Evolutionary conservation across 2,797 vertebrate species (phyloP).

Genomic region (Sebastes iracundus): DNA sequence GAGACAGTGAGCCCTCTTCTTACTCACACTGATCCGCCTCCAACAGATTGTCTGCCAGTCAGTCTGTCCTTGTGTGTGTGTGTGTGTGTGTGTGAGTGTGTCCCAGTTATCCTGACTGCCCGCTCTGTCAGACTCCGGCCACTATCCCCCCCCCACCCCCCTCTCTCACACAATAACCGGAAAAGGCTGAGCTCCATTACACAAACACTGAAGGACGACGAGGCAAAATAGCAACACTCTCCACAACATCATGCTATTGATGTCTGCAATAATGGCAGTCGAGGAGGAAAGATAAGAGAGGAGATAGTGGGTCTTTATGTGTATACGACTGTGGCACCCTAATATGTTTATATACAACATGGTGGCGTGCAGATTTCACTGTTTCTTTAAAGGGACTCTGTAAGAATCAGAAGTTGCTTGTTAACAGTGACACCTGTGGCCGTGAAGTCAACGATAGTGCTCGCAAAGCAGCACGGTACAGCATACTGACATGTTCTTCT

Average conservation of each 20-base stretch:
- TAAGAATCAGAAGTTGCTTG: no score
- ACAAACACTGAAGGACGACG: slow-evolving; percentile 68
- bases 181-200: slow-evolving; percentile 80
- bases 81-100: slow-evolving; percentile 27
- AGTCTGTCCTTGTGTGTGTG: slow-evolving; percentile 13
- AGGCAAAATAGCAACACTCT: slow-evolving; percentile 76
- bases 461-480: no score
- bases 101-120: slow-evolving; percentile 59
- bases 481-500: no score
- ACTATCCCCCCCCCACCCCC: slow-evolving; percentile 13
- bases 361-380: not conserved
- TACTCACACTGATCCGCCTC: slow-evolving; percentile 32
- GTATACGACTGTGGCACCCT: not conserved
- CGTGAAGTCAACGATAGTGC: no score
- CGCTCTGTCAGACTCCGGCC: slow-evolving; percentile 50
- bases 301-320: not conserved
- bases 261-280: slow-evolving; percentile 54
- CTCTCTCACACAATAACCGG: slow-evolving; percentile 81
- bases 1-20: slow-evolving; percentile 11
- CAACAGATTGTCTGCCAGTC: slow-evolving; percentile 53
- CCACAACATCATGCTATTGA: slow-evolving; percentile 62
- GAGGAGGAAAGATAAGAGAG: slow-evolving; percentile 32
- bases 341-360: not conserved
- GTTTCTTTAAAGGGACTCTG: slow-evolving; percentile 9
- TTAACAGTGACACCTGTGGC: no score